Evolutionary conservation across 2,797 vertebrate species (phyloP), one percentile per base, ranked within the genome.

Genomic region (Clarias pachynema): DNA sequence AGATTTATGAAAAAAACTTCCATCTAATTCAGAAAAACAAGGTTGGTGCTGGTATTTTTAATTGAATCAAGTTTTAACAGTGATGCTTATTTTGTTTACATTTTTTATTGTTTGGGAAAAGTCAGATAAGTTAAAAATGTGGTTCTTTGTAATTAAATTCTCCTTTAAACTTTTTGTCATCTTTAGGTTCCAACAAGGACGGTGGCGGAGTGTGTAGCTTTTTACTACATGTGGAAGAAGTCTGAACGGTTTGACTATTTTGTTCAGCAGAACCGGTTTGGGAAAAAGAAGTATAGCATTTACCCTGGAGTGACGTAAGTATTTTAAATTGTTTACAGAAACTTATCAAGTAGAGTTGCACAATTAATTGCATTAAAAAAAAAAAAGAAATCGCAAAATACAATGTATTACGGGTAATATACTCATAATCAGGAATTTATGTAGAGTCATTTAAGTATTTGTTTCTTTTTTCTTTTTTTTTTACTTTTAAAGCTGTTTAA

Each of bases 161-260:
- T 29, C 7, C 22, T 80, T 70, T n/a, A 81, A 15, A 16, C 59
- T 4, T 22, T 49, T 20, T 72, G 22, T 80, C 4, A 18, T 40
- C 24, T 72, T 83, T 88, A 99, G 98, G 98, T 99, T 89, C 95
- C 95, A 89, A 97, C 95, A 83, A 95, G 97, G 92, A 97, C 97
- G 1, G 98, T 99, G 85, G 96, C 97, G 53, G 98, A 99, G 92
- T 99, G 98, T 92, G 98, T 99, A 70, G 97, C 98, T 1, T 99
- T 99, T 94, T 99, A 99, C 92, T 99, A 99, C 91, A 98, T 98
- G 96, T 99, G 98, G 98, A 99, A 99, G 59, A 99, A 99, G 93
- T 99, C 98, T 0, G 98, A 99, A 92, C 97, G 98, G 53, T 98
- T 99, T 4, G 98, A 99, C 93, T 95, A 96, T 89, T 99, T 99